phyloP scores from a whole-genome alignment of 2,888 invertebrate genomes.

The Nebria salina region DNA sequence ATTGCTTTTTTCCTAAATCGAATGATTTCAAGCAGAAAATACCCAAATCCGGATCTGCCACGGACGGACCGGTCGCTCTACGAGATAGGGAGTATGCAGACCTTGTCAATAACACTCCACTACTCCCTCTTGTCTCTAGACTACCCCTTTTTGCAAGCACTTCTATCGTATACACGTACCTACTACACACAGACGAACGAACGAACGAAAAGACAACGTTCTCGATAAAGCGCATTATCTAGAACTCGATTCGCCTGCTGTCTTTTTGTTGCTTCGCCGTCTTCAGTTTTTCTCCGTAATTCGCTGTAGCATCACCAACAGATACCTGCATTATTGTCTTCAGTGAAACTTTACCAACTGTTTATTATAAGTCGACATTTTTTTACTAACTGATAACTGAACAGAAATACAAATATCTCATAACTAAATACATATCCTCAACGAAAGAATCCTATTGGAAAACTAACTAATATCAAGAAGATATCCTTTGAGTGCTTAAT shows the following conservation, averaged over 20 bases:
- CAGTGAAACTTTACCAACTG: background rate
- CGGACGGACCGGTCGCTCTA: conserved; percentile 5
- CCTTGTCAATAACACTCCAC: background rate
- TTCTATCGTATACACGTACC: background rate
- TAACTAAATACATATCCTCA: too few species aligned
- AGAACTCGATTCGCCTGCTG: background rate
- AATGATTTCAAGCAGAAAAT: conserved; percentile 44
- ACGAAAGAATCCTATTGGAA: too few species aligned
- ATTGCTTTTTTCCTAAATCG: conserved; percentile 46
- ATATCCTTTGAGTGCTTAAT: too few species aligned
- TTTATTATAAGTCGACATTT: background rate
- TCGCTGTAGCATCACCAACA: conserved; percentile 13
- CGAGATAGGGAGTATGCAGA: background rate
- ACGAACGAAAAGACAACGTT: background rate
- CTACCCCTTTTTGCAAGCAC: background rate
- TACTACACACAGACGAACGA: background rate
- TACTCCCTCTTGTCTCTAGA: background rate
- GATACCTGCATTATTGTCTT: background rate
- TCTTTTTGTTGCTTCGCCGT: background rate
- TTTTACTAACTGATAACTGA: too few species aligned
- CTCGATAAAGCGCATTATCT: conserved; percentile 20
- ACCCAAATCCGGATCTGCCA: conserved; percentile 24
- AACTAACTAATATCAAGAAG: too few species aligned
- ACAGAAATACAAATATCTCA: too few species aligned
- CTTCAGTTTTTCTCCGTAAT: background rate